Percentiles rank a stretch among this genome's conserved stretches.
phyloP scores from a whole-genome alignment of 2,797 vertebrate species.

The Falco peregrinus region DNA sequence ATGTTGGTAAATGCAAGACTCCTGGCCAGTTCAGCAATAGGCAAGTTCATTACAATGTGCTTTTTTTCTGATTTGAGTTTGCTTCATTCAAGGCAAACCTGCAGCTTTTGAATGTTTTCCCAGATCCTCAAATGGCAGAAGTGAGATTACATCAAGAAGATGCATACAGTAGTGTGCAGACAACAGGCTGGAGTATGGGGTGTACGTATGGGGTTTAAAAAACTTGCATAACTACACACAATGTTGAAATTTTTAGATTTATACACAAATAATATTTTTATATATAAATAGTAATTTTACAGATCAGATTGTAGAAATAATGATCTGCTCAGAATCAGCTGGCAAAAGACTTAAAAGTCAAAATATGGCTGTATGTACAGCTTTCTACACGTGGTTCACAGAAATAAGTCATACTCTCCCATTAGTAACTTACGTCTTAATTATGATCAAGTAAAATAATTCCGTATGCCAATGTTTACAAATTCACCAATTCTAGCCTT shows the following conservation, averaged over 20 bases:
- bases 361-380: neutral
- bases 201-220: neutral
- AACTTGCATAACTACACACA: neutral
- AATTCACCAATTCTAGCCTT: constrained; percentile 65
- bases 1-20: neutral
- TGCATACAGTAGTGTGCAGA: neutral
- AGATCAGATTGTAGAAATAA: neutral
- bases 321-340: neutral
- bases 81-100: neutral
- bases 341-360: neutral
- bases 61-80: neutral
- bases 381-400: neutral
- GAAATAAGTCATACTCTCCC: neutral
- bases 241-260: neutral
- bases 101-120: neutral
- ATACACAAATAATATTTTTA: neutral
- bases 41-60: neutral
- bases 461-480: constrained; percentile 41
- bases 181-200: neutral
- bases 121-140: neutral
- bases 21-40: neutral
- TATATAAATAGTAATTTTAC: neutral
- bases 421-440: neutral
- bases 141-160: neutral
- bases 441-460: constrained; percentile 55